phyloP scores from a whole-genome alignment of 2,797 vertebrate genomes.

The Adelosebastes latens region DNA sequence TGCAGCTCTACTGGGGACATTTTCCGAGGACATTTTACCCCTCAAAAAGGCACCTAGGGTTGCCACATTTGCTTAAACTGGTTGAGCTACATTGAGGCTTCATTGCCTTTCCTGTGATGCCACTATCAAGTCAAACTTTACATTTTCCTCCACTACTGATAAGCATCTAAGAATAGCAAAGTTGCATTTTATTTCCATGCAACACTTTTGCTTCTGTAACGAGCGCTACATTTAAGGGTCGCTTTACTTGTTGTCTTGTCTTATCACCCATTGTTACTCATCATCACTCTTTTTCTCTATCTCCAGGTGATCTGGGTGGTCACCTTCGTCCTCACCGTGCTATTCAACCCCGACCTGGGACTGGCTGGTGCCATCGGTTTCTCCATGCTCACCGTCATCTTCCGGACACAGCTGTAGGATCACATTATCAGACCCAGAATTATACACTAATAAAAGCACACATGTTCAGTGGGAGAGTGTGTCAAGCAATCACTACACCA shows the following conservation, averaged over 20 bases:
- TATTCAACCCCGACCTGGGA: conserved; percentile 92
- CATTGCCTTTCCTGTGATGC: too few relatives aligned
- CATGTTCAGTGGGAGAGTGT: neutral
- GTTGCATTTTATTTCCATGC: neutral
- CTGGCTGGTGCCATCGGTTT: conserved; percentile 91
- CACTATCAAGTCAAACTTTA: neutral
- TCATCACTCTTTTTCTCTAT: neutral
- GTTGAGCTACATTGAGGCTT: too few relatives aligned
- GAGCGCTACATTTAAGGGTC: neutral
- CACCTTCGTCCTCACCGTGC: conserved; percentile 88
- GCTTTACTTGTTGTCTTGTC: neutral
- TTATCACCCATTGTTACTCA: neutral
- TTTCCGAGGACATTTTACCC: too few relatives aligned
- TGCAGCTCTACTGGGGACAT: too few relatives aligned
- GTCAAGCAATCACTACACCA: neutral
- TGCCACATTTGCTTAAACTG: too few relatives aligned
- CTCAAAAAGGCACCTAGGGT: too few relatives aligned
- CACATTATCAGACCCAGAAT: neutral
- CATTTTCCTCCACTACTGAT: neutral
- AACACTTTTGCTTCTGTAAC: neutral
- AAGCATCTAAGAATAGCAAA: neutral
- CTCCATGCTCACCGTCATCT: conserved; percentile 90
- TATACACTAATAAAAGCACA: neutral
- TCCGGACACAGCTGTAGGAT: conserved; percentile 93
- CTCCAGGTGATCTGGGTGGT: conserved; percentile 91